Evolutionary conservation across 1,140 invertebrate species (phyloP).

Genomic region (Lordiphosa mommai): DNA sequence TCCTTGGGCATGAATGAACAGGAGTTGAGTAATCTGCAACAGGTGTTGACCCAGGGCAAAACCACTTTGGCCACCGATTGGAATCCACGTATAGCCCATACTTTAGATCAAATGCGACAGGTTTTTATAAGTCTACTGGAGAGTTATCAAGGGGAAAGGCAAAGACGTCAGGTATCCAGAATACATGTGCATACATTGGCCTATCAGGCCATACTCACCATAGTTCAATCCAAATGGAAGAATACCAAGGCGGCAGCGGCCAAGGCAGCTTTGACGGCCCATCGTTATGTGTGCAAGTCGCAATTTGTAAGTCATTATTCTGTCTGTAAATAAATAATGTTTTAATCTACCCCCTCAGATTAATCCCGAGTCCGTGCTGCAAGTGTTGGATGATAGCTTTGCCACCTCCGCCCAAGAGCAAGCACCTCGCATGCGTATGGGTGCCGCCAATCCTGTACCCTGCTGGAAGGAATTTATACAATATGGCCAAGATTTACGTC

Average conservation of each 20-base stretch:
- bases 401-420: slow-evolving; percentile 83
- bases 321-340: not conserved
- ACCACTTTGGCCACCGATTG: slow-evolving; percentile 89
- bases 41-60: slow-evolving; percentile 85
- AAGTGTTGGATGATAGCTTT: slow-evolving; percentile 93
- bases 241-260: slow-evolving; percentile 89
- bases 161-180: slow-evolving; percentile 84
- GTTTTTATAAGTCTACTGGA: slow-evolving; percentile 83
- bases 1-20: slow-evolving; percentile 96
- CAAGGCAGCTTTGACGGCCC: slow-evolving; percentile 91
- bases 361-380: slow-evolving; percentile 84
- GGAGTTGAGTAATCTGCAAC: slow-evolving; percentile 89
- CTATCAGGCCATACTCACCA: slow-evolving; percentile 91
- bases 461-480: slow-evolving; percentile 88
- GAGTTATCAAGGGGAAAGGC: slow-evolving; percentile 40
- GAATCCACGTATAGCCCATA: slow-evolving; percentile 88
- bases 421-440: slow-evolving; percentile 82
- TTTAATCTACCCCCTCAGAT: slow-evolving; percentile 80
- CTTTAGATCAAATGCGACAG: slow-evolving; percentile 91
- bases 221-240: slow-evolving; percentile 84
- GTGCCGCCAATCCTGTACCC: slow-evolving; percentile 87
- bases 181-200: slow-evolving; percentile 93
- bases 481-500: slow-evolving; percentile 63
- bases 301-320: slow-evolving; percentile 80
- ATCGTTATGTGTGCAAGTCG: slow-evolving; percentile 91